A percentile compares a stretch with the other conserved stretches of the same genome.
These are phyloP conservation scores for Ectemnius cavifrons DNA, from an alignment of 2,888 invertebrate genomes.

Conservation along the genomic window DNA sequence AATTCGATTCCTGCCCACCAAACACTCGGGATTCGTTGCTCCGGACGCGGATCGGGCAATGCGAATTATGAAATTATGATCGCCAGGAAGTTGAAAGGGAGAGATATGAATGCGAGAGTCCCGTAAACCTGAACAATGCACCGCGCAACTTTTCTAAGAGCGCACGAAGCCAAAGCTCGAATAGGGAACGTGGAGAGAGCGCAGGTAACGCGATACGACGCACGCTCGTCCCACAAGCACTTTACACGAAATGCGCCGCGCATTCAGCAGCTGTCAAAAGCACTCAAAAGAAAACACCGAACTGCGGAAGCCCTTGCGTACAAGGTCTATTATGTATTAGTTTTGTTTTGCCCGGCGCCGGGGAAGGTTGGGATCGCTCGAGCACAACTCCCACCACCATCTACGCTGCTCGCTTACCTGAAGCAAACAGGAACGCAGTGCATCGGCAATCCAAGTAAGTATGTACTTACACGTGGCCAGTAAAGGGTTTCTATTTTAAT, in stretches of 20 bases:
- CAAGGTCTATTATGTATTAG: constrained; percentile 62
- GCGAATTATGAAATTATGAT: neutral
- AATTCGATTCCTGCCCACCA: no score
- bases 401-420: no score
- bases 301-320: constrained; percentile 66
- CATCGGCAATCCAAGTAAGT: no score
- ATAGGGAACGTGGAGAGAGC: constrained; percentile 48
- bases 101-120: no score
- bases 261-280: constrained; percentile 71
- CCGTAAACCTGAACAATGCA: constrained; percentile 11
- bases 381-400: no score
- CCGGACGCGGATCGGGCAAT: neutral
- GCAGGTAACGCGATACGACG: constrained; percentile 69
- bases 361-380: no score
- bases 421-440: no score
- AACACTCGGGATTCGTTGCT: no score
- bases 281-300: constrained; percentile 69
- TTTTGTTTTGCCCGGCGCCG: constrained; percentile 39
- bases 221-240: constrained; percentile 71
- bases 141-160: constrained; percentile 10
- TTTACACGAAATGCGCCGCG: constrained; percentile 69
- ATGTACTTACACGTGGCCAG: no score
- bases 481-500: no score
- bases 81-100: no score
- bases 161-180: neutral